Conservation (phyloP, 2,797 vertebrate genomes). For the Hippocampus kuda region DNA sequence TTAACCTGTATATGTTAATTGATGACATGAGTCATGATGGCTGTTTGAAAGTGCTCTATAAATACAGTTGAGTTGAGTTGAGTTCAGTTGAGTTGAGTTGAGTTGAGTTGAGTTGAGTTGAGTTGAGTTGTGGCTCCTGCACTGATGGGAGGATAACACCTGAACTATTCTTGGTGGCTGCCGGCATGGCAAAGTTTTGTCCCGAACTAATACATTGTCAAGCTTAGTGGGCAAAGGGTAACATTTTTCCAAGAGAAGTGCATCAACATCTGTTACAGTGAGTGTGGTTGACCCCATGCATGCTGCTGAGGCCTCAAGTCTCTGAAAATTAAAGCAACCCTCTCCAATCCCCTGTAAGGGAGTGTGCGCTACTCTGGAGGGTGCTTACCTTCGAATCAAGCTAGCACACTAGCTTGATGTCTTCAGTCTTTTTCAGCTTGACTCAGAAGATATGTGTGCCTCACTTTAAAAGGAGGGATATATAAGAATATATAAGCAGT, state of each 20-base stretch:
- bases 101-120: no score
- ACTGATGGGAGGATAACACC: slow-evolving; percentile 9
- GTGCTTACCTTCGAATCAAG: neutral
- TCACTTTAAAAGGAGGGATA: no score
- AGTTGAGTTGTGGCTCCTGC: slow-evolving; percentile 9
- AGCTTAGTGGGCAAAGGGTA: slow-evolving; percentile 1
- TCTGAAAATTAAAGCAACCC: neutral
- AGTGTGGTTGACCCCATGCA: neutral
- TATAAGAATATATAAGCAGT: no score
- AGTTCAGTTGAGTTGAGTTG: no score
- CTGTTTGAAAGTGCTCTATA: no score
- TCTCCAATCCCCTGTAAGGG: neutral
- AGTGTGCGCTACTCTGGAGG: neutral
- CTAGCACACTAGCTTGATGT: neutral
- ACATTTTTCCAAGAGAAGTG: slow-evolving; percentile 14
- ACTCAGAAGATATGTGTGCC: no score
- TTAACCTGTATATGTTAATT: no score
- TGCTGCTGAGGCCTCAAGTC: neutral
- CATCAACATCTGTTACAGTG: neutral
- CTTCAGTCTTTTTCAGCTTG: neutral
- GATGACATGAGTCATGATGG: no score
- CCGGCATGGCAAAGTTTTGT: neutral
- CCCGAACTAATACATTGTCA: slow-evolving; percentile 17
- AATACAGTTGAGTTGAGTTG: no score
- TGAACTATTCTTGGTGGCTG: slow-evolving; percentile 9